Evolutionary conservation across 2,797 vertebrate genomes (phyloP).

Genomic region (Babyrousa celebensis): DNA sequence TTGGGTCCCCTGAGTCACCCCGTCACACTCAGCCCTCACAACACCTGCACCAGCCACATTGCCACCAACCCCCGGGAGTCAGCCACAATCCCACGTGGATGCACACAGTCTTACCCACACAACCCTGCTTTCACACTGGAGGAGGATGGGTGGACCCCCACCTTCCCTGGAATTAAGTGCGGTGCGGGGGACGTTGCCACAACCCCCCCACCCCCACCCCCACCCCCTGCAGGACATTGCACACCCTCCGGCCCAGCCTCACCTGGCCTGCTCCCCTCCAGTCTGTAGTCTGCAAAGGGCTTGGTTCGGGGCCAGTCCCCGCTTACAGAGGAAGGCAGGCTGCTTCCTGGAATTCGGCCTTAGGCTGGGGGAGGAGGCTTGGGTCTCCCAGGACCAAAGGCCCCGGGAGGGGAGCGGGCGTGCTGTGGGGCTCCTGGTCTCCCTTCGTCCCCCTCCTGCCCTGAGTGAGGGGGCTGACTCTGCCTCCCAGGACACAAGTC

Average conservation of each 20-base stretch:
- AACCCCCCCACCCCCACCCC: not conserved
- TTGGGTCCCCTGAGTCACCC: constrained; percentile 79
- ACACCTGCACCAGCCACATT: not conserved
- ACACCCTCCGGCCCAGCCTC: not conserved
- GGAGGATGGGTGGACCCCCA: not conserved
- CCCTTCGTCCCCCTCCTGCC: constrained; percentile 42
- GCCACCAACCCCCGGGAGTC: not conserved
- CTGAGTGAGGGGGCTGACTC: constrained; percentile 74
- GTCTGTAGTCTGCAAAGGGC: not conserved
- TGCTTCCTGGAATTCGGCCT: constrained; percentile 30
- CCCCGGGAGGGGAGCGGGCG: not conserved
- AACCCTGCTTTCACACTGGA: not conserved
- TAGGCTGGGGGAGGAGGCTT: not conserved
- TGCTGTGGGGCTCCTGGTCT: not conserved
- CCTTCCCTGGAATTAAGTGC: not conserved
- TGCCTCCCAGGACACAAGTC: constrained; percentile 86
- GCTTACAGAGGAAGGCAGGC: constrained; percentile 27
- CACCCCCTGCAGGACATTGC: not conserved
- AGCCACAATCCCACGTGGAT: not conserved
- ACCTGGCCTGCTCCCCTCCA: not conserved
- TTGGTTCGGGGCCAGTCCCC: not conserved
- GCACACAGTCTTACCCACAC: not conserved
- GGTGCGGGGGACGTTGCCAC: not conserved
- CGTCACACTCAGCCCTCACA: not conserved
- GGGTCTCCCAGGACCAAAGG: constrained; percentile 44